Percentiles rank a stretch among this genome's conserved stretches.
phyloP scores from a whole-genome alignment of 1,140 invertebrate species.

The Diuraphis noxia region DNA sequence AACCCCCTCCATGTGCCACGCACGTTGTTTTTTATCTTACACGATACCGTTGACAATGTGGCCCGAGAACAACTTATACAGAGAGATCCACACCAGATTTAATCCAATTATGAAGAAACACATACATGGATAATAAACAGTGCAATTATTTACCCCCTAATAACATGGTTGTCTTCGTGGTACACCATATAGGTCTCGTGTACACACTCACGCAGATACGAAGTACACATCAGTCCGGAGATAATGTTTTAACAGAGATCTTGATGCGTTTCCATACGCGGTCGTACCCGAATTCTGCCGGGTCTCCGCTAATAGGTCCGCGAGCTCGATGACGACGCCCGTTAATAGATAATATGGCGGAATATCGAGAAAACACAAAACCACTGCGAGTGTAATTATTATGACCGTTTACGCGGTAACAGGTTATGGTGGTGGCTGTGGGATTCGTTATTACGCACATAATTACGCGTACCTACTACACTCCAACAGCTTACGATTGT shows the following conservation, averaged over 20 bases:
- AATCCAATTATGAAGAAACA: constrained; percentile 12
- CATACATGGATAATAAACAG: too few relatives aligned
- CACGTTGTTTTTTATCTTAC: background rate
- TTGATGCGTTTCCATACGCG: background rate
- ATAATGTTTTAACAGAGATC: background rate
- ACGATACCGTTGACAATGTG: background rate
- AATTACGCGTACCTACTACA: background rate
- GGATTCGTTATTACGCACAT: background rate
- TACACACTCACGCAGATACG: background rate
- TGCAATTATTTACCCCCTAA: background rate
- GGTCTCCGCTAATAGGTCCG: too few relatives aligned
- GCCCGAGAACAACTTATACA: too few relatives aligned
- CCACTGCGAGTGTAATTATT: too few relatives aligned
- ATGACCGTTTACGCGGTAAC: background rate
- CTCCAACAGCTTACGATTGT: background rate
- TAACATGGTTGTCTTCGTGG: background rate
- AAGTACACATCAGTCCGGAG: background rate
- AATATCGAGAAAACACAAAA: background rate
- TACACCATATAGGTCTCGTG: background rate
- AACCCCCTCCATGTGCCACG: too few relatives aligned
- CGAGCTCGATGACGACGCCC: too few relatives aligned
- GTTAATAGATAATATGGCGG: too few relatives aligned
- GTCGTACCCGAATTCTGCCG: background rate
- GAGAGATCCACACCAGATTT: background rate
- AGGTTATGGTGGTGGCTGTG: background rate